Conservation (phyloP, 2,113 vertebrate genomes). For the Thunnus thynnus region DNA sequence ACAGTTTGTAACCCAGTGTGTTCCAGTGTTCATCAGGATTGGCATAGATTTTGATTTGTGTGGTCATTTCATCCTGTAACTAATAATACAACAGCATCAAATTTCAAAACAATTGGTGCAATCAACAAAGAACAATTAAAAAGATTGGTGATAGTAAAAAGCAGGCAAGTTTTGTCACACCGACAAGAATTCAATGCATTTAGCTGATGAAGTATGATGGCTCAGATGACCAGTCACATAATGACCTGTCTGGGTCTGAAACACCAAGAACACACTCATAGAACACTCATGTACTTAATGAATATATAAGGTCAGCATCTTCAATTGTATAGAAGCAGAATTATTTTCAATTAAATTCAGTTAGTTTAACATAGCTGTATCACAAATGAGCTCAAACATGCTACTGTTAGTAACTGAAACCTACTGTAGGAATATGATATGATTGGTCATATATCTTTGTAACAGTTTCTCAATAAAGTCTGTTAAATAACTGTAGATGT, state of each 20-base stretch:
- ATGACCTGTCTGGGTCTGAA: constrained; percentile 71
- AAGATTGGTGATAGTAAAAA: too few species aligned
- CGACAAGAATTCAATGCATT: background rate
- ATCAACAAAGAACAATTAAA: too few species aligned
- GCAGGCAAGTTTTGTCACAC: too few species aligned
- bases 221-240: constrained; percentile 62
- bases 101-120: background rate
- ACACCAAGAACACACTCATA: constrained; percentile 33
- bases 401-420: background rate
- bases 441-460: too few species aligned
- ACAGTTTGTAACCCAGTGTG: constrained; percentile 1
- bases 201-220: constrained; percentile 68
- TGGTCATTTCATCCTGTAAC: background rate
- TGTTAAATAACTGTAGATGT: background rate
- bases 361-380: too few species aligned
- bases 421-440: background rate
- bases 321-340: too few species aligned
- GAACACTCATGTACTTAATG: background rate
- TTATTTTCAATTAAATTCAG: too few species aligned
- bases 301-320: too few species aligned
- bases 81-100: background rate
- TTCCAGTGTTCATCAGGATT: constrained; percentile 29
- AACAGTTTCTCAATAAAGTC: too few species aligned
- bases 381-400: too few species aligned
- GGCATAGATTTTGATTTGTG: background rate